Evolutionary conservation across 2,888 invertebrate genomes (phyloP), one percentile per base, ranked within the genome.

Genomic region (Hetaerina titia): DNA sequence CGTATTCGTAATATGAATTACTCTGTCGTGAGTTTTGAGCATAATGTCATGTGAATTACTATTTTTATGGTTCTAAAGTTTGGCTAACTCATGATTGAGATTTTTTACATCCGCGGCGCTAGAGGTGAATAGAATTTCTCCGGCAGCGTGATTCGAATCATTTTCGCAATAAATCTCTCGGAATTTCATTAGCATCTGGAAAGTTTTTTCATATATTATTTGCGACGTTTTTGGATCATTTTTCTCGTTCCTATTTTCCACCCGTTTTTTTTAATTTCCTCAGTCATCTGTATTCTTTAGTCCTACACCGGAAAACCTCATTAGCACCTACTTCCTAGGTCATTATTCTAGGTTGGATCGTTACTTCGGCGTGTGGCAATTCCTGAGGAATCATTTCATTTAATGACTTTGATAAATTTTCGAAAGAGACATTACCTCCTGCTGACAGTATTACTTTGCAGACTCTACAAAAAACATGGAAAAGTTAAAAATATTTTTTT

Each of bases 81-180:
- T n/a, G n/a, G 9, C 69, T 0, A 22, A 69, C n/a, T 69, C 11
- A 45, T 22, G 69, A n/a, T 69, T 69, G 9, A 69, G 19, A n/a
- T 69, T 69, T 69, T n/a, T 9, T 69, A 9, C 45, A 45, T 45
- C 45, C 2, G 9, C 69, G n/a, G n/a, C 9, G 22, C 15, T 60
- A 90, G 25, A 25, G 60, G 57, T 19, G 69, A 69, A n/a, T 58
- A 22, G 89, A 89, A 58, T 22, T 90, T 89, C 58, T 60, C 6
- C 15, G n/a, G 90, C 15, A 6, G 60, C 25, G 45, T 11, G 58
- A 15, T 60, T 15, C 31, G n/a, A 22, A 22, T 60, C 25, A 25
- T 60, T 90, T 45, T 90, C n/a, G 25, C 25, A 89, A 58, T 58
- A 58, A 90, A 60, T 90, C 69, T 69, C n/a, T 69, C n/a, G n/a